Base-by-base conservation (phyloP, 2,888 invertebrate genomes). In the Ariolimax columbianus region DNA sequence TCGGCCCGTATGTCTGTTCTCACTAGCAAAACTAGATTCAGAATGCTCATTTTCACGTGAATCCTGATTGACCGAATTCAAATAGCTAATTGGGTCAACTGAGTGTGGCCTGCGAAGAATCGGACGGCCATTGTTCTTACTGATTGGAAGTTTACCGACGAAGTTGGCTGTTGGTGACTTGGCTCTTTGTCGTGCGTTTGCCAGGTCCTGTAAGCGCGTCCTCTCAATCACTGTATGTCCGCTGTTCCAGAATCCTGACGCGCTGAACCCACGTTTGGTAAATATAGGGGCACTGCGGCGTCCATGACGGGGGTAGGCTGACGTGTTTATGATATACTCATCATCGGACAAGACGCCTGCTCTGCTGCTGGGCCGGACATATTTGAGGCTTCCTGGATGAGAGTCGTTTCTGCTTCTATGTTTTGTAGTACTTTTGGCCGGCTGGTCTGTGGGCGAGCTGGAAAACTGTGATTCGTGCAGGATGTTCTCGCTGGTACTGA, bases 241-340 rank as follows among this genome's bases (percentile, higher is more conserved):
- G 38, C 70, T 68, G 80, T 40, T 80, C 80, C 68, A 70, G 70
- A 80, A 80, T 23, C 70, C 80, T 6, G 66, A 51, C 23, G 70
- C n/a, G 23, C 47, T 68, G 80, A 80, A 80, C 1, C 78, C 78
- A 36, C 80, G 66, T n/a, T 68, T 66, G 68, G 80, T 68, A 66
- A 80, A 80, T 0, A 80, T 68, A 0, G 80, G 80, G 47, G 80
- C 80, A 68, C 80, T 80, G 36, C 80, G 68, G 4, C 80, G 80
- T 30, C 70, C 80, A 33, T 40, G 26, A 36, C 59, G 70, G 11
- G 43, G 80, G 6, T n/a, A 14, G 3, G 73, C 43, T 26, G 72
- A 72, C 19, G n/a, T 19, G 38, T 73, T 43, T 73, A 43, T 43
- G 43, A 47, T 43, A 47, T 73, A 73, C 17, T 73, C 73, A n/a